Base-by-base conservation (phyloP, 2,888 invertebrate species). In the Lapara coniferarum region DNA sequence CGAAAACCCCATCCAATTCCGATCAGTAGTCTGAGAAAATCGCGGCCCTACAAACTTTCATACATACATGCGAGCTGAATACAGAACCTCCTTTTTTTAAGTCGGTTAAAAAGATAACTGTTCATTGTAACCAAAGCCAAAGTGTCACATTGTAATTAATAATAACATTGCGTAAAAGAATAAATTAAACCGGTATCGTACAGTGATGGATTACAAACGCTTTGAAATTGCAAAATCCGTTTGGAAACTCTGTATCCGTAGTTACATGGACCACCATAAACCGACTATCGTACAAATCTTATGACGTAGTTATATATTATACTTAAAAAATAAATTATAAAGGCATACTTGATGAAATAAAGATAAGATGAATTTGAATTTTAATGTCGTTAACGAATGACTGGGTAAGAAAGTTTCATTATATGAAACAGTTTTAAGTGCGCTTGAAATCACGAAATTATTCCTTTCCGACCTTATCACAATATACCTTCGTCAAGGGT, bases 201-300 rank as follows among this genome's bases (percentile, higher is more conserved):
- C 55, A 19, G 68, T 74, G 69, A 30, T 69, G 69, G 70, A 73
- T 71, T 74, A 74, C 73, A 73, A 71, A 72, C 68, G 69, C 49
- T 58, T 71, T 69, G 4, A 66, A 19, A 74, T 80, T 81, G 72
- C 77, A 66, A 77, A 77, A 79, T 74, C 68, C 16, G 72, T 78
- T 79, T 81, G 76, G 77, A 76, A 77, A 73, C 68, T 72, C 57
- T 69, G 69, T 73, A 76, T 71, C 70, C 71, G 74, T 67, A 71
- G 69, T 71, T 74, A 74, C 73, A 79, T 75, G 76, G 75, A 76
- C 70, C 51, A n/a, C 52, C 51, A 16, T 68, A 37, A 56, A 56
- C 10, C 49, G 12, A 51, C 5, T 37, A 30, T 58, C 57, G n/a
- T n/a, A 12, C 16, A 52, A 16, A 16, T 53, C 51, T 37, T 19